phyloP scores from a whole-genome alignment of 2,888 invertebrate genomes.

The Xestoiulus laeticollis region DNA sequence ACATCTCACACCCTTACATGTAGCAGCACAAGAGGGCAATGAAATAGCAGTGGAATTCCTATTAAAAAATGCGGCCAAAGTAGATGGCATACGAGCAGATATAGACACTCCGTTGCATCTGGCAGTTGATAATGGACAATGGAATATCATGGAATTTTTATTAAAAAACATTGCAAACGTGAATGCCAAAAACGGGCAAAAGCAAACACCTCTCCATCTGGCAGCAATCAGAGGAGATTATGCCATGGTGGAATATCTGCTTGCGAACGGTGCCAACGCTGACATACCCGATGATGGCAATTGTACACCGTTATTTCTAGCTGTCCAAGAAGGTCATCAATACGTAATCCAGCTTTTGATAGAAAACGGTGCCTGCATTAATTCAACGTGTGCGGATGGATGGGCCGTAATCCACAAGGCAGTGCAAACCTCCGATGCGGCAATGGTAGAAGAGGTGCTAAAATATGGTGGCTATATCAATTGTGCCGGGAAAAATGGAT shows the following conservation, averaged over 20 bases:
- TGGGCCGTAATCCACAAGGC: not conserved
- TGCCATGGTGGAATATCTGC: not conserved
- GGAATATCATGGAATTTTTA: not conserved
- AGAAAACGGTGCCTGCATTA: not conserved
- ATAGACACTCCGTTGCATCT: not conserved
- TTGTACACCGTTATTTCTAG: not conserved
- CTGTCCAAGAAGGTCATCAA: not conserved
- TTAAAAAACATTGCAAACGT: not conserved
- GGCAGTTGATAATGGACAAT: not conserved
- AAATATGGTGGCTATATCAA: not conserved
- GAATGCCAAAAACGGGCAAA: not conserved
- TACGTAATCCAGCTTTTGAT: not conserved
- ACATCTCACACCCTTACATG: constrained; percentile 41
- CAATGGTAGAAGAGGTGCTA: not conserved
- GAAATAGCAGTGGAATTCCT: too few relatives aligned
- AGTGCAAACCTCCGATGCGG: not conserved
- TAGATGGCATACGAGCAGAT: constrained; percentile 67
- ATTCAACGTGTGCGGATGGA: not conserved
- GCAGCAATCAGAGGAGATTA: not conserved
- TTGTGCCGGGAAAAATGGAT: not conserved
- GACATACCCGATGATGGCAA: not conserved
- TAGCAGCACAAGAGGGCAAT: constrained; percentile 72
- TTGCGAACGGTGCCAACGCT: not conserved
- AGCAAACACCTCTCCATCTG: not conserved
- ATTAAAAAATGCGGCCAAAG: constrained; percentile 64